These are phyloP conservation scores for Sorex maritimensis DNA, from an alignment of 2,797 vertebrate species.

Conservation along the genomic window DNA sequence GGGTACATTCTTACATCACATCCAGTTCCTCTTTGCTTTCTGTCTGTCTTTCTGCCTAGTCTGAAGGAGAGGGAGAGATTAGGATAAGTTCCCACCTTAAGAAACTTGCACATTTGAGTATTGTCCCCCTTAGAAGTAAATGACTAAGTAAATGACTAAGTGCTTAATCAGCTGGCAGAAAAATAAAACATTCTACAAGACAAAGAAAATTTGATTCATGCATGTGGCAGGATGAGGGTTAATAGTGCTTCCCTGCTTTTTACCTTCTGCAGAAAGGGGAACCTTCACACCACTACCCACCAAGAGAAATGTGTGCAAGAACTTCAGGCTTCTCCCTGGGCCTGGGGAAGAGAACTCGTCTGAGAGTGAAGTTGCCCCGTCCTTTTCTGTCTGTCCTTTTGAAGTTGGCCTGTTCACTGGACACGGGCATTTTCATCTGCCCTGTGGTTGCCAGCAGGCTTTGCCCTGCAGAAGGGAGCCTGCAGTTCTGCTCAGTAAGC, in stretches of 20 bases:
- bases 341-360: background rate
- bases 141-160: constrained; percentile 38
- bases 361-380: background rate
- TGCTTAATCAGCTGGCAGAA: background rate
- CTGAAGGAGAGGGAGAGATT: background rate
- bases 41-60: background rate
- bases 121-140: constrained; percentile 33
- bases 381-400: background rate
- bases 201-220: background rate
- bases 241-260: background rate
- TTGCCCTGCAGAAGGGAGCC: background rate
- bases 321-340: background rate
- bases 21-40: background rate
- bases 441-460: background rate
- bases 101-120: background rate
- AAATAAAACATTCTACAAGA: constrained; percentile 10
- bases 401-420: background rate
- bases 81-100: background rate
- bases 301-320: background rate
- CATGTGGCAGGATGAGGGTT: background rate
- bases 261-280: background rate
- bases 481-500: background rate
- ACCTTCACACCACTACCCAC: background rate
- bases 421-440: background rate
- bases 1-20: background rate